Conservation (phyloP, 2,888 invertebrate genomes). For the Calephelis perditalis region DNA sequence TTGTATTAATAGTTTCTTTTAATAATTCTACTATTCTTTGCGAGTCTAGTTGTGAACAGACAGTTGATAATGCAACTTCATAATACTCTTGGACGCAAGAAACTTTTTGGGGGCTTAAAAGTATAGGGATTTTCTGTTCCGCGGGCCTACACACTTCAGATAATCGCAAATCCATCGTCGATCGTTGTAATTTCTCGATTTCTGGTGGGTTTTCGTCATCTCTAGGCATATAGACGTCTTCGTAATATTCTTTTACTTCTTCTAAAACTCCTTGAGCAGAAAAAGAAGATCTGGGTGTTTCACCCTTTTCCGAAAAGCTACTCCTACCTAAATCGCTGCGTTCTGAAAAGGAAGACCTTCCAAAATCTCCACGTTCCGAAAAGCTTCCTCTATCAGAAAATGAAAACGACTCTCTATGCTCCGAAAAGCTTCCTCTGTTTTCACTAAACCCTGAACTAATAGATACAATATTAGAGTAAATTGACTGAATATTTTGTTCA, state of each 20-base stretch:
- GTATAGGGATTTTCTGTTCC: conserved; percentile 53
- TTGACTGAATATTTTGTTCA: conserved; percentile 67
- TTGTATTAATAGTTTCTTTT: conserved; percentile 87
- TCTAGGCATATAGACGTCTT: conserved; percentile 61
- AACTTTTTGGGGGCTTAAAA: conserved; percentile 61
- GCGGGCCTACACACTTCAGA: conserved; percentile 60
- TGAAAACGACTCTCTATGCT: conserved; percentile 67
- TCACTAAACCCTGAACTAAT: conserved; percentile 80
- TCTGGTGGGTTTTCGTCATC: conserved; percentile 57
- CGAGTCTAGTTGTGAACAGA: conserved; percentile 88
- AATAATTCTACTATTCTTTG: conserved; percentile 88
- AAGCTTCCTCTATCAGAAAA: conserved; percentile 70
- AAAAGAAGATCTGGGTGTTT: conserved; percentile 66
- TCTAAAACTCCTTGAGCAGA: conserved; percentile 66
- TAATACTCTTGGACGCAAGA: conserved; percentile 71
- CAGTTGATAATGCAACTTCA: conserved; percentile 87
- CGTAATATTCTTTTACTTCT: conserved; percentile 63
- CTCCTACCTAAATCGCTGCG: conserved; percentile 72
- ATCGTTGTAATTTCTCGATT: conserved; percentile 61
- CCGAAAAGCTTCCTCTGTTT: conserved; percentile 72
- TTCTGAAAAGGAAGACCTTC: conserved; percentile 71
- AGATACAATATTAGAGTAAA: conserved; percentile 74
- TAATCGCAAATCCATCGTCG: conserved; percentile 64
- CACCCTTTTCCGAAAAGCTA: conserved; percentile 66
- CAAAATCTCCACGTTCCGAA: conserved; percentile 66